Percentiles rank a stretch among this genome's conserved stretches.
Evolutionary conservation across 2,113 vertebrate genomes (phyloP).

Genomic region (Bostrychus sinensis): DNA sequence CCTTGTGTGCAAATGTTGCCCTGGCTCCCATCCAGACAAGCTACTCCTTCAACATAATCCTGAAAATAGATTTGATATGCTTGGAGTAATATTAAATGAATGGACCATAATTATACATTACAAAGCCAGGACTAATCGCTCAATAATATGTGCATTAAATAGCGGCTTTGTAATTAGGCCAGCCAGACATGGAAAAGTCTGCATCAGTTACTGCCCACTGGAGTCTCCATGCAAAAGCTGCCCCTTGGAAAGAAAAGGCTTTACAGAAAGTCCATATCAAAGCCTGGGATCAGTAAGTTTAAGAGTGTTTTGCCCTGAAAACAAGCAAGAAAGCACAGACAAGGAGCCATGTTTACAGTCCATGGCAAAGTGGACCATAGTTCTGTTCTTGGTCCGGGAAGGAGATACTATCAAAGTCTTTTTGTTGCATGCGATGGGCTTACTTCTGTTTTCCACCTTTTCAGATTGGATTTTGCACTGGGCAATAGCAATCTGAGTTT

Average conservation of each 20-base stretch:
- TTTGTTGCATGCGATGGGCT: conserved; percentile 26
- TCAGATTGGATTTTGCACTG: conserved; percentile 15
- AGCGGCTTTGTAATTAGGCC: conserved; percentile 52
- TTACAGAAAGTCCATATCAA: conserved; percentile 55
- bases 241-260: conserved; percentile 37
- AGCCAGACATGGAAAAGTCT: conserved; percentile 72
- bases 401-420: conserved; percentile 52
- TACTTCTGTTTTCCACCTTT: conserved; percentile 29
- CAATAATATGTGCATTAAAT: conserved; percentile 60
- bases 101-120: conserved; percentile 46
- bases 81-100: conserved; percentile 44
- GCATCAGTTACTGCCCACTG: conserved; percentile 70
- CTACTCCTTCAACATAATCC: conserved; percentile 47
- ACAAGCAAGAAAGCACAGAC: conserved; percentile 20
- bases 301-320: conserved; percentile 45
- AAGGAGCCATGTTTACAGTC: conserved; percentile 38
- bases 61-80: conserved; percentile 55
- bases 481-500: not conserved
- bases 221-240: conserved; percentile 38
- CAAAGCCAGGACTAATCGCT: conserved; percentile 50
- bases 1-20: conserved; percentile 34
- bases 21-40: conserved; percentile 29
- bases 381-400: conserved; percentile 2
- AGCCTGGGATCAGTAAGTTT: conserved; percentile 50
- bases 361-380: conserved; percentile 28